These are phyloP conservation scores for Drosophila anomalata DNA, from an alignment of 2,888 invertebrate genomes.

Conservation along the genomic window DNA sequence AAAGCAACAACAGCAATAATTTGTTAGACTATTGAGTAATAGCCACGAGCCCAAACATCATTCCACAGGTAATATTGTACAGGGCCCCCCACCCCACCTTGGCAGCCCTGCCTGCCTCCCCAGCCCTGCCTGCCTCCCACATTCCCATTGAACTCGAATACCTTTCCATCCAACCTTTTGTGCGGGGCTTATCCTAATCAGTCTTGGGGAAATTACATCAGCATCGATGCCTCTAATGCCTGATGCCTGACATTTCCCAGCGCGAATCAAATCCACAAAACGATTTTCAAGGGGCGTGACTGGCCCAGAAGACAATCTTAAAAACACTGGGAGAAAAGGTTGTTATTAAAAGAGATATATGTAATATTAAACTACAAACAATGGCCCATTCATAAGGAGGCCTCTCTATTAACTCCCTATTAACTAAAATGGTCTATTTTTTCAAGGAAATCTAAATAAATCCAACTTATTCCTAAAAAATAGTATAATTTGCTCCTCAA, in stretches of 20 bases:
- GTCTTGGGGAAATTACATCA: slow-evolving; percentile 37
- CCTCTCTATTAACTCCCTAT: no score
- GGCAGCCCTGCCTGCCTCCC: neutral
- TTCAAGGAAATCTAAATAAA: no score
- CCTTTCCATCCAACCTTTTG: slow-evolving; percentile 26
- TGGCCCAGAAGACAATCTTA: slow-evolving; percentile 14
- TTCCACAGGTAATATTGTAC: slow-evolving; percentile 26
- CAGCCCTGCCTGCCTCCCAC: neutral
- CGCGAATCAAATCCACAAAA: slow-evolving; percentile 39
- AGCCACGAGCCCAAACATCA: slow-evolving; percentile 37
- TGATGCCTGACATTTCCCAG: slow-evolving; percentile 33
- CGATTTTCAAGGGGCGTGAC: slow-evolving; percentile 40
- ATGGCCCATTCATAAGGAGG: no score
- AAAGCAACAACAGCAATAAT: slow-evolving; percentile 54
- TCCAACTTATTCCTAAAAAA: no score
- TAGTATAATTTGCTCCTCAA: no score
- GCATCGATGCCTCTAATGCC: slow-evolving; percentile 9
- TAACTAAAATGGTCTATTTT: no score
- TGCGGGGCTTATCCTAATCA: slow-evolving; percentile 30
- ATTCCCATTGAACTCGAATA: neutral
- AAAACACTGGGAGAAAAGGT: neutral
- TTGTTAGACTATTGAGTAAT: slow-evolving; percentile 69
- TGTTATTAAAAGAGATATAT: neutral
- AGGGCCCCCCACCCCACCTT: neutral
- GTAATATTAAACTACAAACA: no score